A percentile compares a stretch with the other conserved stretches of the same genome.
phyloP scores from a whole-genome alignment of 2,888 invertebrate species.

The Cheilosia impressa region DNA sequence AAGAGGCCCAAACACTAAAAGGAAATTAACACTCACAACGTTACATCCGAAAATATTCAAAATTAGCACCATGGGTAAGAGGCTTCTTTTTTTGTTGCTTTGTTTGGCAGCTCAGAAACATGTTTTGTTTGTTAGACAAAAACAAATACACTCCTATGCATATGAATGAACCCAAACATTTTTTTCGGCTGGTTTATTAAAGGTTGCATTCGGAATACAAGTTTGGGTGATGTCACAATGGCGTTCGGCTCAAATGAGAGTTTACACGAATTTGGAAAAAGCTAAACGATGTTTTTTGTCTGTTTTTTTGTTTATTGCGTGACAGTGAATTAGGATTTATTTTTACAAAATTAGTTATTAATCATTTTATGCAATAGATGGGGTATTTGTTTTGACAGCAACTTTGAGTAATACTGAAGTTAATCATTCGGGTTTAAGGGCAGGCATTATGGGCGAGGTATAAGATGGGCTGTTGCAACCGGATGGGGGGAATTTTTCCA shows the following conservation, averaged over 20 bases:
- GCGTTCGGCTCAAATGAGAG: neutral
- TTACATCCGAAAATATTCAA: conserved; percentile 29
- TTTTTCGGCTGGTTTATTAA: neutral
- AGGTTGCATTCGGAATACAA: conserved; percentile 20
- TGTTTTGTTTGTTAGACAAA: conserved; percentile 33
- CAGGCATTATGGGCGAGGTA: too few relatives aligned
- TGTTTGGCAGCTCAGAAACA: neutral
- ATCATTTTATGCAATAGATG: conserved; percentile 21
- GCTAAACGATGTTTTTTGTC: neutral
- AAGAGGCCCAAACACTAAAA: neutral
- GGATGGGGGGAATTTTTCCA: too few relatives aligned
- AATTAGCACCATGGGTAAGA: conserved; percentile 51
- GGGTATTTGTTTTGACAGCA: conserved; percentile 2
- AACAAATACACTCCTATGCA: neutral
- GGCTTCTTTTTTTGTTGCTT: conserved; percentile 42
- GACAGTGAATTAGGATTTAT: conserved; percentile 2
- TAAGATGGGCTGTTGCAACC: too few relatives aligned
- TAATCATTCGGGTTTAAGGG: too few relatives aligned
- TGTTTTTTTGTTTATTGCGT: conserved; percentile 4
- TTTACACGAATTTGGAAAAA: neutral
- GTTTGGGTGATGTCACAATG: conserved; percentile 18
- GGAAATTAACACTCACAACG: conserved; percentile 41
- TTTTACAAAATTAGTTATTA: conserved; percentile 9
- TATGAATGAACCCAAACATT: conserved; percentile 4
- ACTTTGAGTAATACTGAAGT: too few relatives aligned